These are phyloP conservation scores for Oreamnos americanus DNA, from an alignment of 2,113 vertebrate species.

Conservation along the genomic window DNA sequence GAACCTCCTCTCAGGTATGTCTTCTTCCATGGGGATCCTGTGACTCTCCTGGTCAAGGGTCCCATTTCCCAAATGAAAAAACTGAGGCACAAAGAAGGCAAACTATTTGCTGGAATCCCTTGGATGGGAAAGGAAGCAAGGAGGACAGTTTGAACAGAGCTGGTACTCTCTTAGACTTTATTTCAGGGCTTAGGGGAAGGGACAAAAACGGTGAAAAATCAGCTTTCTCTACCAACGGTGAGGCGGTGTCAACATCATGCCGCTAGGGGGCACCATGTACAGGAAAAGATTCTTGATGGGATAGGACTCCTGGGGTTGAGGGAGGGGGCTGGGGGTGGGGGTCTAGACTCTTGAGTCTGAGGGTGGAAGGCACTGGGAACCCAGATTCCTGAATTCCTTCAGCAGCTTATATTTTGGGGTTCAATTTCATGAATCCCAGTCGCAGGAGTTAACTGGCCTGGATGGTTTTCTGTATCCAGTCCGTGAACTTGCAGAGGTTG, in stretches of 20 bases:
- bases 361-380: not conserved
- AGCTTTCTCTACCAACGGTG: not conserved
- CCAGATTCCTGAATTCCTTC: not conserved
- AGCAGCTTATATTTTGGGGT: not conserved
- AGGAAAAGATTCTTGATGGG: not conserved
- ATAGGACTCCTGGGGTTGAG: not conserved
- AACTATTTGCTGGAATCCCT: not conserved
- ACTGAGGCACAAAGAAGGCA: not conserved
- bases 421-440: not conserved
- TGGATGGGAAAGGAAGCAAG: not conserved
- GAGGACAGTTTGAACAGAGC: not conserved
- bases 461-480: slow-evolving; percentile 50
- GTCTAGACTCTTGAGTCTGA: not conserved
- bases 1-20: not conserved
- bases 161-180: not conserved
- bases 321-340: not conserved
- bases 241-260: not conserved
- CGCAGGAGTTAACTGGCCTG: not conserved
- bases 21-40: not conserved
- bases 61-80: not conserved
- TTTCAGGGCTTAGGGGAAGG: not conserved
- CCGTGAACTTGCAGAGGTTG: slow-evolving; percentile 63
- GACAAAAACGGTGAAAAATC: not conserved
- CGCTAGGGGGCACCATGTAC: not conserved
- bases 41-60: not conserved